Evolutionary conservation across 2,797 vertebrate genomes (phyloP), one percentile per base, ranked within the genome.

Genomic region (Orestias chungarensis): DNA sequence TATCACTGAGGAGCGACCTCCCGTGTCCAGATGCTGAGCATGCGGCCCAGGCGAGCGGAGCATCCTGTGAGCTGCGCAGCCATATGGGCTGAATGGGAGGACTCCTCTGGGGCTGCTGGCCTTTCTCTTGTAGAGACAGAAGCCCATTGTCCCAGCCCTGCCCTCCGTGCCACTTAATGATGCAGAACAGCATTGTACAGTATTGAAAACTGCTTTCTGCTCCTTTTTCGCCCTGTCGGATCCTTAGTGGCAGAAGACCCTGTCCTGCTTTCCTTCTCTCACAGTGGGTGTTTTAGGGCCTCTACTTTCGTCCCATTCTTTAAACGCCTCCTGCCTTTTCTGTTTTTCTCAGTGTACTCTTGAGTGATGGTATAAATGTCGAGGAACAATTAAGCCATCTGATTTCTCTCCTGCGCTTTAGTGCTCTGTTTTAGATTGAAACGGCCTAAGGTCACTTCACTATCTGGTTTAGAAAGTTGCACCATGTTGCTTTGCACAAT

Each of bases 11-110:
- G 85, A 75, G 87, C 88, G 46, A 87, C 84, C 78, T 89, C 82
- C 81, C 90, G 91, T 89, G 92, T 94, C 95, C 96, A 96, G 95
- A 95, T 96, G 95, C 93, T 84, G 89, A 92, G 92, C 95, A 95
- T 93, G 86, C 88, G 86, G 83, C 88, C 70, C 17, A 72, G 64
- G 87, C 77, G 29, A 90, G 88, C 87, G 66, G 76, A 87, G 79
- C 86, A 88, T 93, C 87, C 93, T 92, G 88, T 87, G 89, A 88
- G 87, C 27, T 88, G 88, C 76, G 75, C 80, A 75, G 93, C 87
- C 95, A 96, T 95, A 96, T 96, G 96, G 95, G 88, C 89, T 89
- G 83, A 92, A 90, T 93, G 81, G 86, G 78, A 72, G 76, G 85
- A 87, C 85, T 92, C 91, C 84, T 89, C 85, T 44, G 86, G 76